These are phyloP conservation scores for Coleophora deauratella DNA, from an alignment of 2,888 invertebrate species.

Conservation along the genomic window DNA sequence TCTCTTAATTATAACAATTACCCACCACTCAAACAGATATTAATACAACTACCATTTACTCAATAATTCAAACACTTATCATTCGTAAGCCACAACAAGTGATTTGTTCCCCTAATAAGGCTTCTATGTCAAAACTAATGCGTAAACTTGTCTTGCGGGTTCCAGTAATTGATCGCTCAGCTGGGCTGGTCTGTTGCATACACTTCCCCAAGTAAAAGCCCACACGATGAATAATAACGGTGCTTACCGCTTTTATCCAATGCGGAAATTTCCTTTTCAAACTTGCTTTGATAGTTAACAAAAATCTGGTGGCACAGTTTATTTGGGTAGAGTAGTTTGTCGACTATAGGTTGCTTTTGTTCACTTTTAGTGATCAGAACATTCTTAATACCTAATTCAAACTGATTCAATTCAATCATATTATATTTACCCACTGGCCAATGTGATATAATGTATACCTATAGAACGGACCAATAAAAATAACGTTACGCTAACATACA, in stretches of 20 bases:
- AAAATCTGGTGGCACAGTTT: no score
- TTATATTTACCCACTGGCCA: no score
- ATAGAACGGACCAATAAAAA: no score
- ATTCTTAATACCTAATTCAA: no score
- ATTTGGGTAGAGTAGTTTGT: no score
- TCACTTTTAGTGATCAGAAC: no score
- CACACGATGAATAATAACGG: constrained; percentile 36
- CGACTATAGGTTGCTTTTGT: no score
- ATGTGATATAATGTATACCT: no score
- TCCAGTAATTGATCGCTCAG: constrained; percentile 29
- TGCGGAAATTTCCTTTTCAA: background rate
- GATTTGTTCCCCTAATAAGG: constrained; percentile 33
- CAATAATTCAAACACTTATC: constrained; percentile 9
- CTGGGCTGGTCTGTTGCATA: constrained; percentile 16
- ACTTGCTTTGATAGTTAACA: no score
- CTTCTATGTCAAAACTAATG: constrained; percentile 43
- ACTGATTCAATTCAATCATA: no score
- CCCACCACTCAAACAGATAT: constrained; percentile 2
- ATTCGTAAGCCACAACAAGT: constrained; percentile 21
- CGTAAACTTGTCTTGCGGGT: constrained; percentile 33
- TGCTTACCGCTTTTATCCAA: constrained; percentile 2
- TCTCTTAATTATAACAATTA: background rate
- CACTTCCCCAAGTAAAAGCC: constrained; percentile 43
- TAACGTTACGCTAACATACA: no score
- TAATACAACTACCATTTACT: constrained; percentile 6